A percentile compares a stretch with the other conserved stretches of the same genome.
Evolutionary conservation across 2,888 invertebrate genomes (phyloP).

Genomic region (Corythucha ciliata): DNA sequence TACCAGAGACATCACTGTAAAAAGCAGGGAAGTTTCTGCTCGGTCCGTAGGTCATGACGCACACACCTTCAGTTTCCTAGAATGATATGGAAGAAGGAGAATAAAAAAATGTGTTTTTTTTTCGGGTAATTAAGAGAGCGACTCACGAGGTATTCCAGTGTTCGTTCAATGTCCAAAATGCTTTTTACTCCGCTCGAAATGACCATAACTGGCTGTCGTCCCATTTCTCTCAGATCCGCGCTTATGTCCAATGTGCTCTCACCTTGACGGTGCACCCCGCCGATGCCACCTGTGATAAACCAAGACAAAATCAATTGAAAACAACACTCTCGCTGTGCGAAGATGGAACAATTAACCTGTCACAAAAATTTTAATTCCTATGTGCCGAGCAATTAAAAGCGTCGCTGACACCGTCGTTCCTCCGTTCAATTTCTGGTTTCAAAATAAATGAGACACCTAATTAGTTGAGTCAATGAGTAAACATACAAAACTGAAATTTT

Average conservation of each 20-base stretch:
- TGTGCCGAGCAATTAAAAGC: conserved; percentile 69
- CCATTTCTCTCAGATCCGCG: conserved; percentile 85
- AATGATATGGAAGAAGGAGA: conserved; percentile 25
- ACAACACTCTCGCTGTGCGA: neutral
- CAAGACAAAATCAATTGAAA: conserved; percentile 6
- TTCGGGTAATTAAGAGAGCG: conserved; percentile 4
- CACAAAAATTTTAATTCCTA: conserved; percentile 82
- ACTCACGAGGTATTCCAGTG: conserved; percentile 81
- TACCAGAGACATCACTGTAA: conserved; percentile 70
- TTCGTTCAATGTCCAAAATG: conserved; percentile 88
- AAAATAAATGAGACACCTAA: too few species aligned
- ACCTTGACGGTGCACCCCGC: conserved; percentile 89
- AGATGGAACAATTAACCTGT: conserved; percentile 54
- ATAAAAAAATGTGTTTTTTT: conserved; percentile 13
- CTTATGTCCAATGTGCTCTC: conserved; percentile 85
- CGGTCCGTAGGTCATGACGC: conserved; percentile 67
- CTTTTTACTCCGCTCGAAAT: conserved; percentile 96
- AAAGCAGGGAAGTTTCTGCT: conserved; percentile 81
- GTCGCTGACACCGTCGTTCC: conserved; percentile 97
- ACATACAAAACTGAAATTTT: neutral
- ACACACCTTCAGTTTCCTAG: conserved; percentile 91
- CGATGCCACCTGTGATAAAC: conserved; percentile 51
- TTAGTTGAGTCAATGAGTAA: too few species aligned
- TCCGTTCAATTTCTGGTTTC: conserved; percentile 57
- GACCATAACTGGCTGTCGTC: conserved; percentile 76